These are phyloP conservation scores for Cherax quadricarinatus DNA, from an alignment of 1,140 invertebrate species.

Conservation along the genomic window DNA sequence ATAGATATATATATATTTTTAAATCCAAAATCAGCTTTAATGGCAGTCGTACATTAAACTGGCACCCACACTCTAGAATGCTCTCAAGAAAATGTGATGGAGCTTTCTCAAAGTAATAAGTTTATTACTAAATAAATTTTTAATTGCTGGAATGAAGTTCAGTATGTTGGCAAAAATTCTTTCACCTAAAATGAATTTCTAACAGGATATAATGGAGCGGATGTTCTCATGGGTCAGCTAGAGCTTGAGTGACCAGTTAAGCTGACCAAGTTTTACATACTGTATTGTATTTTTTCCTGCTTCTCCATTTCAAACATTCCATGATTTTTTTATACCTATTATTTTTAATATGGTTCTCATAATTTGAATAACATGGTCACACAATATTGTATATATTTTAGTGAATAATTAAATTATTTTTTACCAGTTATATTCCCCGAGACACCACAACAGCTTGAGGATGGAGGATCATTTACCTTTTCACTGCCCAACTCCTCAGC, in stretches of 20 bases:
- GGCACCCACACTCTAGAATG: neutral
- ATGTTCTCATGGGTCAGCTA: neutral
- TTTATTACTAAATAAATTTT: neutral
- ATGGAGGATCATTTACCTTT: neutral
- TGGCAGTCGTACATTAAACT: neutral
- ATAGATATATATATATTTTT: neutral
- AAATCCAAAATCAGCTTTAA: neutral
- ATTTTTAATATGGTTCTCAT: neutral
- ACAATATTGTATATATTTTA: neutral
- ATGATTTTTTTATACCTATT: neutral
- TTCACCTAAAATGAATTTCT: neutral
- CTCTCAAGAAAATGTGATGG: neutral
- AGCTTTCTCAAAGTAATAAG: neutral
- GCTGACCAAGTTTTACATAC: neutral
- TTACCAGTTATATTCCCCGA: neutral
- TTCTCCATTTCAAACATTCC: neutral
- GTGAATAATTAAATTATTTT: neutral
- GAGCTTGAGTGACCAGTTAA: neutral
- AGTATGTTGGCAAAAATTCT: neutral
- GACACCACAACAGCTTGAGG: neutral
- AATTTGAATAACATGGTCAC: neutral
- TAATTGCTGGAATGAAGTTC: neutral
- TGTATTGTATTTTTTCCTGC: neutral
- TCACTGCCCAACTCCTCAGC: slow-evolving; percentile 28
- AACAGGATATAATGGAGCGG: neutral